phyloP scores from a whole-genome alignment of 2,797 vertebrate genomes.

The Hybognathus amarus region DNA sequence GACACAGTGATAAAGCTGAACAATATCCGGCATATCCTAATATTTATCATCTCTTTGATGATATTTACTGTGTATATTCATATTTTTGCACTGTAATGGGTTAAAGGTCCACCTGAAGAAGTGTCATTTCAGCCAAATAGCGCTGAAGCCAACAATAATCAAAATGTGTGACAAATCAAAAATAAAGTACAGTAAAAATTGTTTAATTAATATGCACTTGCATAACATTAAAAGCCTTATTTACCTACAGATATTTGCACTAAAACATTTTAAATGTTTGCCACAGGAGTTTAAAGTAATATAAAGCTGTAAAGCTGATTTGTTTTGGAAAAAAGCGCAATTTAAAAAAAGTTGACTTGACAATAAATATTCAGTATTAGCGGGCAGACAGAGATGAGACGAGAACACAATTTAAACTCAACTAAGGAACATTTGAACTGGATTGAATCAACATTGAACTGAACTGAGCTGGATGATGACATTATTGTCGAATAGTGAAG shows the following conservation, averaged over 20 bases:
- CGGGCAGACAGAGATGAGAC: neutral
- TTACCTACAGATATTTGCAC: no score
- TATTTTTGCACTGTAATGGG: neutral
- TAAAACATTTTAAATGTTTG: no score
- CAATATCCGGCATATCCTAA: neutral
- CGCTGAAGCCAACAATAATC: neutral
- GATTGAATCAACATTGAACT: neutral
- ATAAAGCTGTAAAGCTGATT: no score
- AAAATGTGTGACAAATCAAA: neutral
- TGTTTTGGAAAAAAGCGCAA: no score
- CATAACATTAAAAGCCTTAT: neutral
- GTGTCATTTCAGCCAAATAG: neutral
- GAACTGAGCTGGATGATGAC: neutral
- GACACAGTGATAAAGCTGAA: neutral
- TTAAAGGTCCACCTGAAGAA: neutral
- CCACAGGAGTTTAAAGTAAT: neutral
- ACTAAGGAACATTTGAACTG: neutral
- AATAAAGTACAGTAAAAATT: neutral
- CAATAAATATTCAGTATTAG: neutral
- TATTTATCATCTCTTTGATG: neutral
- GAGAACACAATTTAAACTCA: neutral
- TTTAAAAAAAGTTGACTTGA: no score
- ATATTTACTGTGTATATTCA: neutral
- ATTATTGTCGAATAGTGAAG: neutral
- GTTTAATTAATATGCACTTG: neutral